Evolutionary conservation across 2,888 invertebrate genomes (phyloP).

Genomic region (Dryococelus australis): DNA sequence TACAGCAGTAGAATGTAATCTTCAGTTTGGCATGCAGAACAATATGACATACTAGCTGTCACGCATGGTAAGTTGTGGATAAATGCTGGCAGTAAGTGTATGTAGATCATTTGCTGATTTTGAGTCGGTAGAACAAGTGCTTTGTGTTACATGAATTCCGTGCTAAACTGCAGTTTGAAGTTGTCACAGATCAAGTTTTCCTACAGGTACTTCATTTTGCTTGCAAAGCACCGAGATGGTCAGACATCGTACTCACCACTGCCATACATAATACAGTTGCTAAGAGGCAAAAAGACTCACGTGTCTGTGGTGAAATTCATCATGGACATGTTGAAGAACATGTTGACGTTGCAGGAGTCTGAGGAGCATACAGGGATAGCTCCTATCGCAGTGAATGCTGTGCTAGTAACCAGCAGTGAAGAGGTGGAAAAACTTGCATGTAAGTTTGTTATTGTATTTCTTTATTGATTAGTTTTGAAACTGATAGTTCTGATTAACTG

Average conservation of each 20-base stretch:
- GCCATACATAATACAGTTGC: conserved; percentile 72
- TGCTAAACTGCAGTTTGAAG: neutral
- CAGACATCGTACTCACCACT: conserved; percentile 65
- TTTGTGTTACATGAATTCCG: neutral
- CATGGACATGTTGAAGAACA: conserved; percentile 76
- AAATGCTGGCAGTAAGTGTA: no score
- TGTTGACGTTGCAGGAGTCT: conserved; percentile 71
- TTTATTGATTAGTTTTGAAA: no score
- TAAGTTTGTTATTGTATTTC: neutral
- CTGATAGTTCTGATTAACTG: no score
- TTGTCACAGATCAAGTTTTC: neutral
- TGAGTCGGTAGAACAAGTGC: neutral
- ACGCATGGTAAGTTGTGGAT: no score
- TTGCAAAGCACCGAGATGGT: conserved; percentile 67
- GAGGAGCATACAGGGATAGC: conserved; percentile 37
- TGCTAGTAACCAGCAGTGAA: conserved; percentile 55
- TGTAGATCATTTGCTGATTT: no score
- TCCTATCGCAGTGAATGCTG: conserved; percentile 53
- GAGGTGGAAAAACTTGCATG: conserved; percentile 47
- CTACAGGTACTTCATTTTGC: conserved; percentile 69
- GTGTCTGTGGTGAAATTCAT: conserved; percentile 72
- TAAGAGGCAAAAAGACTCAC: conserved; percentile 74
- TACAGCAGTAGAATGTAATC: no score
- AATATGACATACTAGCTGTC: no score
- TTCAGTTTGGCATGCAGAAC: no score